Evolutionary conservation across 2,888 invertebrate species (phyloP), one percentile per base, ranked within the genome.

Genomic region (Diabrotica balteata): DNA sequence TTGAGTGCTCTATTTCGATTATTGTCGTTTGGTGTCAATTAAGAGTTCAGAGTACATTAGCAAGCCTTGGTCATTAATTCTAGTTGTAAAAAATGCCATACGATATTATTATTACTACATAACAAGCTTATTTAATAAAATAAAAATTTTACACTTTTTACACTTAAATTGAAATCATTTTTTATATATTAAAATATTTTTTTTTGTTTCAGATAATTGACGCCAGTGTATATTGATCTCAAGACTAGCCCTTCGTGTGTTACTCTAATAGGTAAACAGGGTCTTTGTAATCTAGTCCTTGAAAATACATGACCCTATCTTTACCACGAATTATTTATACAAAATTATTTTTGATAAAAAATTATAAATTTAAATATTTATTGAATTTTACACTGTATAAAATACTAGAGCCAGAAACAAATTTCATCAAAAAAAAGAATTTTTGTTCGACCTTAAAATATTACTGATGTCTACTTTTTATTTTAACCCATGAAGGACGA

Each of bases 201-300:
- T 9, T 57, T 63, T 57, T 63, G 51, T 63, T 63, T 22, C 63
- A 63, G 63, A 44, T 57, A 57, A 63, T 51, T n/a, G 11, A 43
- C 55, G 63, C 63, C 63, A 52, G 63, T 57, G 57, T 57, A 43
- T 43, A 43, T 49, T 63, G 63, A 63, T 63, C 63, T 63, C 63
- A 63, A 11, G 52, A 51, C n/a, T 45, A n/a, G 17, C 32, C 5
- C 32, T 32, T 32, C 32, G 32, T 32, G 32, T 32, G 32, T 8
- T n/a, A 44, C 11, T 32, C 22, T 50, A 43, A 46, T 62, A 52
- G 62, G 57, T 57, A 57, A 63, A 17, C 53, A 63, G 55, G 63
- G 63, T 63, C 55, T 55, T 55, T n/a, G 50, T 47, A 57, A 63
- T 63, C 63, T 63, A 63, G 63, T 63, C 63, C 45, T 63, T 22